Evolutionary conservation across 2,888 invertebrate genomes (phyloP).

Genomic region (Taphrorychus bicolor): DNA sequence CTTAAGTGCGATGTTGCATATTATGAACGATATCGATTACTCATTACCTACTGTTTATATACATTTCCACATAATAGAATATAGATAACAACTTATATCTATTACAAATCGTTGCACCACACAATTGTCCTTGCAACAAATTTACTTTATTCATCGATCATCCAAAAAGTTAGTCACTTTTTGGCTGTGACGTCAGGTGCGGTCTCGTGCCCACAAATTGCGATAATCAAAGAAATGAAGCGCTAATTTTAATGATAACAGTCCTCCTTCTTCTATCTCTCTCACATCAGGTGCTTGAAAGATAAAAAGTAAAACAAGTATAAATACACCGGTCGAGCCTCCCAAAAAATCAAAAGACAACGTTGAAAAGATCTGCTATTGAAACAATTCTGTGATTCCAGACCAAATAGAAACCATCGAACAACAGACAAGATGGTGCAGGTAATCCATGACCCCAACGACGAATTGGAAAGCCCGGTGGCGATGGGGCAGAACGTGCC

Average conservation of each 20-base stretch:
- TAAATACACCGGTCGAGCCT: background rate
- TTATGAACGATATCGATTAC: background rate
- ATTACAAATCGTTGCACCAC: background rate
- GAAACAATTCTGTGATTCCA: background rate
- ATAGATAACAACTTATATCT: background rate
- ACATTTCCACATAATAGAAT: background rate
- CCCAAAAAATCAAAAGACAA: background rate
- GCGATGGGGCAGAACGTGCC: background rate
- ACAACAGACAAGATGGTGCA: constrained; percentile 50
- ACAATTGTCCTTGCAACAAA: too few species aligned
- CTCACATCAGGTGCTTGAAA: background rate
- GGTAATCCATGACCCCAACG: constrained; percentile 52
- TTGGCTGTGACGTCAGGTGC: background rate
- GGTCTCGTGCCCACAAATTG: background rate
- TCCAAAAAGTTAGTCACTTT: background rate
- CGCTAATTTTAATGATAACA: background rate
- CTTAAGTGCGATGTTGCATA: background rate
- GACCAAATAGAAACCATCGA: background rate
- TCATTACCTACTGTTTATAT: background rate
- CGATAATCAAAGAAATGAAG: background rate
- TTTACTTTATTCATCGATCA: background rate
- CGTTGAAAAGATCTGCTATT: background rate
- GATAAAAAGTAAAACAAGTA: background rate
- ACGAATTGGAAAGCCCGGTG: constrained; percentile 39
- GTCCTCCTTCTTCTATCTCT: background rate